phyloP scores from a whole-genome alignment of 1,140 invertebrate genomes.

The Propsilocerus akamusi region DNA sequence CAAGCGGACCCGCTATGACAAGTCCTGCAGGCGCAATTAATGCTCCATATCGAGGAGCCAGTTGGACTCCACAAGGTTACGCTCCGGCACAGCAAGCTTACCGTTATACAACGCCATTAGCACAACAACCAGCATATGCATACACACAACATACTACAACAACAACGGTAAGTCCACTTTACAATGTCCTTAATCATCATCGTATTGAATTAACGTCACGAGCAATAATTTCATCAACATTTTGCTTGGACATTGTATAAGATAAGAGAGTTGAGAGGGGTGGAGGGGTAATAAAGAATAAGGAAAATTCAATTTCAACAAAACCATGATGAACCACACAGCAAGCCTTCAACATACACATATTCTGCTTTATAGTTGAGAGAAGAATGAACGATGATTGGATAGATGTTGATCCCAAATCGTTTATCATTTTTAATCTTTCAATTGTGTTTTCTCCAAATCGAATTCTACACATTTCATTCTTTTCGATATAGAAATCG shows the following conservation, averaged over 20 bases:
- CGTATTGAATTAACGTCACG: too few species aligned
- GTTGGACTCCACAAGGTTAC: conserved; percentile 23
- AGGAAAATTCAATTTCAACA: too few species aligned
- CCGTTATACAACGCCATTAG: conserved; percentile 22
- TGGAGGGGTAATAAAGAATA: too few species aligned
- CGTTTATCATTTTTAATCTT: not conserved
- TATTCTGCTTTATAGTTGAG: too few species aligned
- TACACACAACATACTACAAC: conserved; percentile 22
- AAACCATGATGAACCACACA: too few species aligned
- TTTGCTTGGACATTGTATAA: too few species aligned
- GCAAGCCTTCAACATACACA: too few species aligned
- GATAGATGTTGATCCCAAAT: not conserved
- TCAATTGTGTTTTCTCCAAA: not conserved
- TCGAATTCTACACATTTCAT: too few species aligned
- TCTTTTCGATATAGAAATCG: too few species aligned
- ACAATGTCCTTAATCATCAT: too few species aligned
- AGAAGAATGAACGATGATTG: not conserved
- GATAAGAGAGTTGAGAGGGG: too few species aligned
- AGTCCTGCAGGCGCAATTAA: conserved; percentile 23
- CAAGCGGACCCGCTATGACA: conserved; percentile 17
- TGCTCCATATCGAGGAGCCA: conserved; percentile 22
- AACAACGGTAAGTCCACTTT: conserved; percentile 25
- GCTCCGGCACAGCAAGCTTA: conserved; percentile 21
- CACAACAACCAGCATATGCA: conserved; percentile 21
- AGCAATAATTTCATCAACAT: too few species aligned